Evolutionary conservation across 2,797 vertebrate species (phyloP).

Genomic region (Danio choprae): DNA sequence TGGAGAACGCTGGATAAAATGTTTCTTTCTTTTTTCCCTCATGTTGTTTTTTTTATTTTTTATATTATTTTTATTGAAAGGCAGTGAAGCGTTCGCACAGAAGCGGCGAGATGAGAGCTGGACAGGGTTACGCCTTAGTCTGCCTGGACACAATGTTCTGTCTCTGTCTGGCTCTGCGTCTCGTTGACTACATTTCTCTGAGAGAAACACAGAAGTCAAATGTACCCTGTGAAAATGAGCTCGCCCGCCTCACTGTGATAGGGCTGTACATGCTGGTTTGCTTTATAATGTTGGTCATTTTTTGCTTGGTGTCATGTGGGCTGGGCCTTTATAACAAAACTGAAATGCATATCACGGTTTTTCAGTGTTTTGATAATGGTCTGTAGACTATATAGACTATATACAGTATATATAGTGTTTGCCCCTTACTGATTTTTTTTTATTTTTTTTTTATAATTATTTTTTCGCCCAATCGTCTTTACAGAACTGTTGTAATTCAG

Average conservation of each 20-base stretch:
- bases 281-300: slow-evolving; percentile 32
- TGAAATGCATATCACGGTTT: background rate
- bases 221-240: slow-evolving; percentile 41
- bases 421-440: no score
- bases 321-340: background rate
- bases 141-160: slow-evolving; percentile 68
- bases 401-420: background rate
- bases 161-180: slow-evolving; percentile 64
- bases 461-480: no score
- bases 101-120: slow-evolving; percentile 74
- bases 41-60: slow-evolving; percentile 65
- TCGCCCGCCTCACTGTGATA: background rate
- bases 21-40: slow-evolving; percentile 59
- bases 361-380: background rate
- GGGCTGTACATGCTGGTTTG: slow-evolving; percentile 13
- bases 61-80: slow-evolving; percentile 68
- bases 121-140: slow-evolving; percentile 73
- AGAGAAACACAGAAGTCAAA: slow-evolving; percentile 42
- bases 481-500: no score
- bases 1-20: slow-evolving; percentile 64
- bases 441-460: no score
- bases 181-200: background rate
- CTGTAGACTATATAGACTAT: background rate
- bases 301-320: slow-evolving; percentile 21
- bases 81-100: slow-evolving; percentile 75